Evolutionary conservation across 1,140 invertebrate genomes (phyloP), one percentile per base, ranked within the genome.

Genomic region (Aradophagus sp.): DNA sequence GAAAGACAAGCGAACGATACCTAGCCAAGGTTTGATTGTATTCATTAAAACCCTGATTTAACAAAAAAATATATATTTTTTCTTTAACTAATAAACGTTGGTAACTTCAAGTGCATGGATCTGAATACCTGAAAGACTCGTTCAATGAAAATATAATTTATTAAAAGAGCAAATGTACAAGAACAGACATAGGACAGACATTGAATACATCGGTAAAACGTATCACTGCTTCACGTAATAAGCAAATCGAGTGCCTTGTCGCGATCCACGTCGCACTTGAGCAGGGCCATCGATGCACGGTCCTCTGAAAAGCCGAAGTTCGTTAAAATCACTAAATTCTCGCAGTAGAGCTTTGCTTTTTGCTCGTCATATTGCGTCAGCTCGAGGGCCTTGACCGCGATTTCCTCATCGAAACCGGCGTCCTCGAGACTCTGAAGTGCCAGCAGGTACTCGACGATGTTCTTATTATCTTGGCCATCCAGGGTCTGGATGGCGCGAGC

Each of bases 211-310:
- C n/a, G n/a, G n/a, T n/a, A n/a, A n/a, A n/a, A n/a, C n/a, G n/a
- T n/a, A n/a, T n/a, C n/a, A n/a, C n/a, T 29, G 7, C 16, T n/a
- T 88, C 91, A 94, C 75, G 91, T 90, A 75, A 94, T 91, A 53
- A 96, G 86, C 80, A 91, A 89, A 84, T 97, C 94, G 71, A 97
- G 86, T 19, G 94, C 94, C 85, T 93, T 94, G 75, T 96, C 94
- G 74, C 91, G 89, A 85, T 96, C 93, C 77, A 93, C 92, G 79
- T 94, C 88, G 77, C 90, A 91, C 76, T 91, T 90, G 6, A 92
- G 79, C 14, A 96, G 85, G 20, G 94, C 94, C 48, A 89, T 87
- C 0, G 90, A 91, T 11, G 93, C 92, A 75, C 89, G 87, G 17
- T 89, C 88, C 86, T 95, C 92, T 0, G 91, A 85, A 81, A 97